Percentiles rank a stretch among this genome's conserved stretches.
These are phyloP conservation scores for Cephalophus harveyi DNA, from an alignment of 2,113 vertebrate species.

Conservation along the genomic window DNA sequence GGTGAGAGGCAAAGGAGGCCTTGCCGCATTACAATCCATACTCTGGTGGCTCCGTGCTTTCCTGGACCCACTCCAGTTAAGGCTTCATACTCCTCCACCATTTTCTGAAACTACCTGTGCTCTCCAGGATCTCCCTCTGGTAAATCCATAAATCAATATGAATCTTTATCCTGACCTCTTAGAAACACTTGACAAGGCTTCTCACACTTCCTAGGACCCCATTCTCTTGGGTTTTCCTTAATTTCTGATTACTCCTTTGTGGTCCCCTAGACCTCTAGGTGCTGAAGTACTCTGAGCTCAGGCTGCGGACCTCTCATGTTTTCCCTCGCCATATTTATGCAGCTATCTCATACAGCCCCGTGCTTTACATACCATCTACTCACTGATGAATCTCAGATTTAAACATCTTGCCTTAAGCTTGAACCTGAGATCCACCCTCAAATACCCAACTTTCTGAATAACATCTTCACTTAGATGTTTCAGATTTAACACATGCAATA, in stretches of 20 bases:
- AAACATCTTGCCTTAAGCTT: neutral
- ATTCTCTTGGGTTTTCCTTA: neutral
- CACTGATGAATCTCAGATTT: neutral
- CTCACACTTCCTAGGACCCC: neutral
- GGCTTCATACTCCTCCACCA: neutral
- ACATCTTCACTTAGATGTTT: neutral
- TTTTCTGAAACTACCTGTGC: neutral
- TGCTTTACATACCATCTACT: neutral
- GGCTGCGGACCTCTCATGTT: neutral
- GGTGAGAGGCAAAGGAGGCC: neutral
- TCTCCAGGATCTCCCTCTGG: neutral
- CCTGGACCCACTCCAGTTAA: neutral
- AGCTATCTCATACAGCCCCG: neutral
- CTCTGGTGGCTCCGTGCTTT: neutral
- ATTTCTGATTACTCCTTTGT: neutral
- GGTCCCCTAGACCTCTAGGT: neutral
- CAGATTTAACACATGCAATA: neutral
- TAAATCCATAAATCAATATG: neutral
- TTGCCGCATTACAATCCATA: accelerated
- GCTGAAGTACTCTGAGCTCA: no score
- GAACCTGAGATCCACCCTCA: neutral
- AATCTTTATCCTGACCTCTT: neutral
- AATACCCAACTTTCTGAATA: neutral
- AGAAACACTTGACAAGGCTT: neutral
- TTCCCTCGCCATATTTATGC: neutral